Evolutionary conservation across 2,888 invertebrate species (phyloP), one percentile per base, ranked within the genome.

Genomic region (Globia sparganii): DNA sequence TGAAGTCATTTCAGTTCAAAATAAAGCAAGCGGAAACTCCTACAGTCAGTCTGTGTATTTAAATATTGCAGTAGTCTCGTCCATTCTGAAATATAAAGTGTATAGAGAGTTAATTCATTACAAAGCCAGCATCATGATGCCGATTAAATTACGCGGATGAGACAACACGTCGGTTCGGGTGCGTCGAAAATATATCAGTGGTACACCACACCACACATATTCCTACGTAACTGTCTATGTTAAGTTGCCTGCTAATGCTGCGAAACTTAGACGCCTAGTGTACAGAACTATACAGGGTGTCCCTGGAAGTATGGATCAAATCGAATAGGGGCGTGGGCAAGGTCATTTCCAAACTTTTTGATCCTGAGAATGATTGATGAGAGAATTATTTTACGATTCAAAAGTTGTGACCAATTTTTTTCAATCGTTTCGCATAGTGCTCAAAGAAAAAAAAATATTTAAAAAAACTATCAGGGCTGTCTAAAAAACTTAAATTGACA

Each of bases 171-270:
- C 91, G 89, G 82, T 88, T 87, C 80, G 89, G 85, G 85, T 88
- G 85, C 81, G 87, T 93, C 94, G 93, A 94, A 95, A 94, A 95
- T 94, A 94, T 91, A 92, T 94, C 94, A 95, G 92, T 75, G 92
- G 94, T 90, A 86, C 85, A 90, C 93, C 92, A 84, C 93, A 87
- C 78, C 88, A 75, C 69, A 77, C 83, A 73, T 82, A 80, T 84
- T 80, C 73, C 65, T 72, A 80, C 81, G 65, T 80, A 72, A 77
- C 80, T 81, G 69, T 65, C 77, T 81, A 72, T 66, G 61, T 72
- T 78, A 75, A 83, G 76, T 75, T 82, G 64, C 67, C 62, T 78
- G 75, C 73, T 85, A 77, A 82, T 80, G 62, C 68, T 75, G 73
- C 68, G 65, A 83, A 84, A 87, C 84, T 84, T 65, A 49, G 58